Evolutionary conservation across 2,113 vertebrate genomes (phyloP).

Genomic region (Hystrix brachyura): DNA sequence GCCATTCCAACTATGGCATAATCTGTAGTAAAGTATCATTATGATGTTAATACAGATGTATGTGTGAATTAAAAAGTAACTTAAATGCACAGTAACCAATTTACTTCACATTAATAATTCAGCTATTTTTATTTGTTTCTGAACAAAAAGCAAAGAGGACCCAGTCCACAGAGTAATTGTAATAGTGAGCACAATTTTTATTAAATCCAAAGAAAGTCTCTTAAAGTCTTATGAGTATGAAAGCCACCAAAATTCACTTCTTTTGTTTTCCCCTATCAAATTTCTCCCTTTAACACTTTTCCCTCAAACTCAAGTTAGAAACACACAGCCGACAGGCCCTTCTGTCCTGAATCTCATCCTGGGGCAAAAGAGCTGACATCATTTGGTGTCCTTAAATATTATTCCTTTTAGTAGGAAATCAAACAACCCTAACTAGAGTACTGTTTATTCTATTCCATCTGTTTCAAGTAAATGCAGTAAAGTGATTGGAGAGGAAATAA

Average conservation of each 20-base stretch:
- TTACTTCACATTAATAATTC: constrained; percentile 83
- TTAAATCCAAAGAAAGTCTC: constrained; percentile 68
- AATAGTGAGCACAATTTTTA: constrained; percentile 68
- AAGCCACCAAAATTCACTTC: not conserved
- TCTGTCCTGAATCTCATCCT: not conserved
- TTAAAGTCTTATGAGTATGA: constrained; percentile 51
- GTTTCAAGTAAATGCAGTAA: constrained; percentile 49
- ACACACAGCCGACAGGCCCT: not conserved
- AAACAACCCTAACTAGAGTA: not conserved
- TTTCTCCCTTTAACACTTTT: not conserved
- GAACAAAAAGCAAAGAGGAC: constrained; percentile 71
- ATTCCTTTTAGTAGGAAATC: constrained; percentile 39
- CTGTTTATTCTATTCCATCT: constrained; percentile 37
- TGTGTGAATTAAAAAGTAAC: constrained; percentile 81
- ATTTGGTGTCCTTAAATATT: not conserved
- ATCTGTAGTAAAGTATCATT: constrained; percentile 69
- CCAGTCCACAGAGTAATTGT: constrained; percentile 52
- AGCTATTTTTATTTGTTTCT: constrained; percentile 83
- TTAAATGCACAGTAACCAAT: constrained; percentile 79
- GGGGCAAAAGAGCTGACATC: constrained; percentile 12
- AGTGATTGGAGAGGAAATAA: not conserved
- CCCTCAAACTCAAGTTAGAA: not conserved
- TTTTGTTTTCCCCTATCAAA: not conserved
- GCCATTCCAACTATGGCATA: constrained; percentile 54
- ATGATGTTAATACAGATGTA: constrained; percentile 80